phyloP scores from a whole-genome alignment of 2,888 invertebrate species.

The Drosophila engyochracea region DNA sequence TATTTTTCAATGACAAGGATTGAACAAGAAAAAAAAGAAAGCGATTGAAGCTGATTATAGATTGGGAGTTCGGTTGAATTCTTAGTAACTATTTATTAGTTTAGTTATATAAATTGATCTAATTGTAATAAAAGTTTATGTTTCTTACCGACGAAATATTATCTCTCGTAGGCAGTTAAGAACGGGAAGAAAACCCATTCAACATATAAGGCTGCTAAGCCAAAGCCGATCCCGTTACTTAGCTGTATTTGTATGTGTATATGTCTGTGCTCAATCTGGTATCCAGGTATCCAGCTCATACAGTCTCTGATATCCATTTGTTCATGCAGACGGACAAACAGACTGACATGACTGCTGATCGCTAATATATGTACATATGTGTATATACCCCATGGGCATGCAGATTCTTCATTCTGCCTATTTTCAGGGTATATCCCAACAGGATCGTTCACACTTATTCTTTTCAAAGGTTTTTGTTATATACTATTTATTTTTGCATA shows the following conservation, averaged over 20 bases:
- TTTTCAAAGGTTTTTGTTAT: not conserved
- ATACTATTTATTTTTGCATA: not conserved
- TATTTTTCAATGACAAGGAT: constrained; percentile 11
- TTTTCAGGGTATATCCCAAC: not conserved
- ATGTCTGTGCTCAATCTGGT: not conserved
- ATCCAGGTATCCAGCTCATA: not conserved
- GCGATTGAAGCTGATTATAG: not conserved
- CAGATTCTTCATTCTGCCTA: not conserved
- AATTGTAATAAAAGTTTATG: not conserved
- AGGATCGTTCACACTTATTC: not conserved
- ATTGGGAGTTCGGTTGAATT: not conserved
- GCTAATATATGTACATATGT: not conserved
- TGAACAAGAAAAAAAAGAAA: not conserved
- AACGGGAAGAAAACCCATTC: not conserved
- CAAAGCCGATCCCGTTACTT: not conserved
- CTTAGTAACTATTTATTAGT: not conserved
- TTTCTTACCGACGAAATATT: not conserved
- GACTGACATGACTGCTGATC: not conserved
- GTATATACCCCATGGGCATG: not conserved
- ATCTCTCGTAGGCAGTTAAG: not conserved
- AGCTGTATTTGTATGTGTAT: not conserved
- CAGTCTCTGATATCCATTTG: not conserved
- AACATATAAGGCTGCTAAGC: not conserved
- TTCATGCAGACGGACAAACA: not conserved
- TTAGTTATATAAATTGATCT: not conserved